phyloP scores from a whole-genome alignment of 2,113 vertebrate genomes.

The Plecotus auritus region DNA sequence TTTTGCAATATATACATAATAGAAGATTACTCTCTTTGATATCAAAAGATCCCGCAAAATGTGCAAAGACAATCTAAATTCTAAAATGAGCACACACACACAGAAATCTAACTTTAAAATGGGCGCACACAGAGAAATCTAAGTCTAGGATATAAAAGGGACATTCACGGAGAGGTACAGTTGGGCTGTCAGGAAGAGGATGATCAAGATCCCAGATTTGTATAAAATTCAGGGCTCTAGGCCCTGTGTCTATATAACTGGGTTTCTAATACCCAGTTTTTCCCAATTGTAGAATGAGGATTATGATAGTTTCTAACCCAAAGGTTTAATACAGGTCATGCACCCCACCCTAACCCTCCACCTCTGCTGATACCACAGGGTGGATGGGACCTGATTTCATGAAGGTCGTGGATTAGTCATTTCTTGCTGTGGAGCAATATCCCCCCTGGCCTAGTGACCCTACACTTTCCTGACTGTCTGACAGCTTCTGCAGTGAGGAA shows the following conservation, averaged over 20 bases:
- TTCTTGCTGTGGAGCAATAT: no score
- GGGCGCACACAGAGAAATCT: background rate
- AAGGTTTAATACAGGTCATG: no score
- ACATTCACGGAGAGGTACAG: background rate
- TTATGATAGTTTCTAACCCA: background rate
- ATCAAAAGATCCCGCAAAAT: no score
- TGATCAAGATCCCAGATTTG: background rate
- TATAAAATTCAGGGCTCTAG: background rate
- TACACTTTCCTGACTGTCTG: no score
- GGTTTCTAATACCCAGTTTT: background rate
- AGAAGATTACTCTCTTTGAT: no score
- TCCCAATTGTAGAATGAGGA: background rate
- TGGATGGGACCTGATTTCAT: accelerated
- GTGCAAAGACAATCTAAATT: no score
- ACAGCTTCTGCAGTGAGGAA: no score
- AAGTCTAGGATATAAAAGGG: background rate
- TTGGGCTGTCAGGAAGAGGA: background rate
- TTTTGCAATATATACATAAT: no score
- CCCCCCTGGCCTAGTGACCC: no score
- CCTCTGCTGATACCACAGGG: background rate
- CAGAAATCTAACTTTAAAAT: background rate
- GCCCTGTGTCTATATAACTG: background rate
- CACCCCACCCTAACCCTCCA: no score
- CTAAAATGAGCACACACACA: background rate
- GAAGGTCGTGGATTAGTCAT: no score